Percentiles rank a stretch among this genome's conserved stretches.
phyloP scores from a whole-genome alignment of 2,113 vertebrate genomes.

The Grammomys surdaster region DNA sequence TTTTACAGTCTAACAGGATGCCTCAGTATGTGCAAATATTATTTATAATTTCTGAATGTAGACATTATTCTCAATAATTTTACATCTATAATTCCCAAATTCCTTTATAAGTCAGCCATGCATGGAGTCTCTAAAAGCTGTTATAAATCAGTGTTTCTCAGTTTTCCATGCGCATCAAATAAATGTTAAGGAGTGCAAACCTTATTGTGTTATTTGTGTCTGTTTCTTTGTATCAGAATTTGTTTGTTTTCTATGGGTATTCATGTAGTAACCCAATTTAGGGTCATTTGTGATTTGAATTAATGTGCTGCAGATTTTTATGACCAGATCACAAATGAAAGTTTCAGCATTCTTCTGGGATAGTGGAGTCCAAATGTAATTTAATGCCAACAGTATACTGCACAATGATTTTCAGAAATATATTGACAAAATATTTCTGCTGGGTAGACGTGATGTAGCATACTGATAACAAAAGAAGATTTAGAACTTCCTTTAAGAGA shows the following conservation, averaged over 20 bases:
- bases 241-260: constrained; percentile 71
- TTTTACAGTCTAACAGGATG: background rate
- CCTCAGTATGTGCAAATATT: background rate
- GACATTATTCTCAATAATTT: background rate
- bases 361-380: constrained; percentile 71
- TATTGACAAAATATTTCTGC: constrained; percentile 65
- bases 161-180: constrained; percentile 18
- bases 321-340: constrained; percentile 68
- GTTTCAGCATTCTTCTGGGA: constrained; percentile 78
- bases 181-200: constrained; percentile 3
- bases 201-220: constrained; percentile 61
- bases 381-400: constrained; percentile 58
- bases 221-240: constrained; percentile 67
- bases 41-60: constrained; percentile 5
- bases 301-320: constrained; percentile 70
- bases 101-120: constrained; percentile 20
- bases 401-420: constrained; percentile 63
- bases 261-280: constrained; percentile 77
- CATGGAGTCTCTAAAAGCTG: constrained; percentile 20
- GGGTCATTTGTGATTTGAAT: constrained; percentile 80
- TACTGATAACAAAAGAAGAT: constrained; percentile 65
- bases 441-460: background rate
- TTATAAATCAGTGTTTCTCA: constrained; percentile 35
- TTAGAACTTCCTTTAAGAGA: constrained; percentile 68
- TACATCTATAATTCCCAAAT: background rate